phyloP scores from a whole-genome alignment of 2,113 vertebrate species.

The Polypterus bichir region DNA sequence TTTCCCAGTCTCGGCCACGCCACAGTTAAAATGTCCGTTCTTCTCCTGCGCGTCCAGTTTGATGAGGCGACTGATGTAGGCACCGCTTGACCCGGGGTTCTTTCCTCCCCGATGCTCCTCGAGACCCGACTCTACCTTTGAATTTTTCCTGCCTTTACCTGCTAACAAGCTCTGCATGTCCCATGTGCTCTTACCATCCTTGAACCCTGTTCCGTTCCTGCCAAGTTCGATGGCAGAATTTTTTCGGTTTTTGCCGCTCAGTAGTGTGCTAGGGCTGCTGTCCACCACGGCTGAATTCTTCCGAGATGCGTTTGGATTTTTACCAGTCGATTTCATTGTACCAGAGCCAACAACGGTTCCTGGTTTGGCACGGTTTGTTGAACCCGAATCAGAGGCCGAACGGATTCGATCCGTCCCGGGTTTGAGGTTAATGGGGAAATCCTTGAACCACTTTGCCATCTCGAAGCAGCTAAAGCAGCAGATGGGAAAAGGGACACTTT shows the following conservation, averaged over 20 bases:
- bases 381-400: conserved; percentile 55
- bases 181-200: conserved; percentile 51
- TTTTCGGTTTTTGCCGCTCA: conserved; percentile 66
- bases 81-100: conserved; percentile 38
- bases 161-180: conserved; percentile 65
- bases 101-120: conserved; percentile 40
- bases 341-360: conserved; percentile 43
- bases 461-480: conserved; percentile 17
- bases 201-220: conserved; percentile 31
- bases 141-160: conserved; percentile 74
- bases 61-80: conserved; percentile 89
- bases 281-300: conserved; percentile 42
- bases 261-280: conserved; percentile 30
- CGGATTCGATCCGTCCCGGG: conserved; percentile 65
- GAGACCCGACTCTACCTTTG: conserved; percentile 37
- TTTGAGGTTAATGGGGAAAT: conserved; percentile 78
- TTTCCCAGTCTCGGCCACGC: conserved; percentile 38
- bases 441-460: conserved; percentile 93
- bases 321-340: conserved; percentile 35
- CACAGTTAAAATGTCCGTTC: conserved; percentile 42
- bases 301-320: conserved; percentile 38
- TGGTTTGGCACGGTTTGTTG: conserved; percentile 49
- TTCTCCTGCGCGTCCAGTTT: conserved; percentile 85
- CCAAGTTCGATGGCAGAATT: conserved; percentile 68
- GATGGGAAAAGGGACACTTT: conserved; percentile 18